Evolutionary conservation across 35 echinoderm and acorn worm species (phyloP).

Genomic region (Heliocidaris tuberculata): DNA sequence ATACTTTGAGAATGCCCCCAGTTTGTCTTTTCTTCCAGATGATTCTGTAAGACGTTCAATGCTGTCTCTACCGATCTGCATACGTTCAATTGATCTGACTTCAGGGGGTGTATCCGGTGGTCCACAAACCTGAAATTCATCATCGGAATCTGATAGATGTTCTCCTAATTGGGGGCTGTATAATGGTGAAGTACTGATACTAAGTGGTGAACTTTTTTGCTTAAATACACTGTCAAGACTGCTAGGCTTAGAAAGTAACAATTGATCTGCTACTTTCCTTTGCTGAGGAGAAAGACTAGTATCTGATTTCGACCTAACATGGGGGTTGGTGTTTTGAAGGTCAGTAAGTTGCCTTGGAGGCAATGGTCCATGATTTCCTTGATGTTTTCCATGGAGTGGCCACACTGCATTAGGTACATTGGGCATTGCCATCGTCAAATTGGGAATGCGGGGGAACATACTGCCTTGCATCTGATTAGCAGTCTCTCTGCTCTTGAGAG

Average conservation of each 20-base stretch:
- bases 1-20: not conserved
- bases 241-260: not conserved
- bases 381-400: not conserved
- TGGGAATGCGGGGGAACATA: not conserved
- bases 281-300: not conserved
- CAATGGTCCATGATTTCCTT: not conserved
- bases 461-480: not conserved
- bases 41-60: not conserved
- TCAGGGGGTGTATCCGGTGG: constrained; percentile 40
- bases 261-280: not conserved
- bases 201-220: not conserved
- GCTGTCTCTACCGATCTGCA: not conserved
- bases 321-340: not conserved
- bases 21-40: not conserved
- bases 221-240: constrained; percentile 25
- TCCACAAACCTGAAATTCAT: constrained; percentile 38
- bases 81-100: not conserved
- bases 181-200: not conserved
- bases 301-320: constrained; percentile 7
- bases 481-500: not conserved
- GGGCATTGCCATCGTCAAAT: not conserved
- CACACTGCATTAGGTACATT: not conserved
- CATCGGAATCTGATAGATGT: not conserved
- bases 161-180: not conserved
- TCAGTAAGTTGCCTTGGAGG: constrained; percentile 31